These are phyloP conservation scores for Erpobdella octoculata DNA, from an alignment of 2,888 invertebrate species.

Conservation along the genomic window DNA sequence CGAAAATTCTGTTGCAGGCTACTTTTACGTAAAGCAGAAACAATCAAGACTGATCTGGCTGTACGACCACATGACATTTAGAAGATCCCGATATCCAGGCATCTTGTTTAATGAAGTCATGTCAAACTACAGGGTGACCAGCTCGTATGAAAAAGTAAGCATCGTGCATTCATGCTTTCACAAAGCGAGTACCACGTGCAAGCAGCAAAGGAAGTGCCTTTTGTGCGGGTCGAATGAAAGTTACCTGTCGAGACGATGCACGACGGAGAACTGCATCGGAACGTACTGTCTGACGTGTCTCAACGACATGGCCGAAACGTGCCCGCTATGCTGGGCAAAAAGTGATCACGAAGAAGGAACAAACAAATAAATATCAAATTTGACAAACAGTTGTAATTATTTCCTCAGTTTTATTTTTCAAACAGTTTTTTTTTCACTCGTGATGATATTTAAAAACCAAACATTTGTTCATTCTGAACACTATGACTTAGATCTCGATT, in stretches of 20 bases:
- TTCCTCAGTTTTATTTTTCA: too few species aligned
- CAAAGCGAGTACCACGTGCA: neutral
- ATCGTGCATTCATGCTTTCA: neutral
- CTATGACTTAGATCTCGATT: too few species aligned
- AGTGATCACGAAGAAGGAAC: too few species aligned
- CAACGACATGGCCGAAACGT: neutral
- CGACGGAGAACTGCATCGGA: neutral
- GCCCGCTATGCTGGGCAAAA: neutral
- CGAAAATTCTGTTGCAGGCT: neutral
- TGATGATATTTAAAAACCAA: too few species aligned
- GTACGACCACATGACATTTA: neutral
- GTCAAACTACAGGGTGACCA: neutral
- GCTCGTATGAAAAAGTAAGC: neutral
- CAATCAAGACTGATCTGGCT: slow-evolving; percentile 13
- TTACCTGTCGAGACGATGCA: neutral
- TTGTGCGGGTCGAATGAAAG: neutral
- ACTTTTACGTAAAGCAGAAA: slow-evolving; percentile 7
- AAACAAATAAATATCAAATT: too few species aligned
- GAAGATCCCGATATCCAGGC: neutral
- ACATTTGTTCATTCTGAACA: too few species aligned
- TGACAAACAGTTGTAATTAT: too few species aligned
- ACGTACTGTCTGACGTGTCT: neutral
- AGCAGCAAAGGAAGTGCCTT: neutral
- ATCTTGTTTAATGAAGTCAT: neutral
- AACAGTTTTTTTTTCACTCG: too few species aligned